A percentile compares a stretch with the other conserved stretches of the same genome.
Evolutionary conservation across 1,140 invertebrate species (phyloP).

Genomic region (Diprion similis): DNA sequence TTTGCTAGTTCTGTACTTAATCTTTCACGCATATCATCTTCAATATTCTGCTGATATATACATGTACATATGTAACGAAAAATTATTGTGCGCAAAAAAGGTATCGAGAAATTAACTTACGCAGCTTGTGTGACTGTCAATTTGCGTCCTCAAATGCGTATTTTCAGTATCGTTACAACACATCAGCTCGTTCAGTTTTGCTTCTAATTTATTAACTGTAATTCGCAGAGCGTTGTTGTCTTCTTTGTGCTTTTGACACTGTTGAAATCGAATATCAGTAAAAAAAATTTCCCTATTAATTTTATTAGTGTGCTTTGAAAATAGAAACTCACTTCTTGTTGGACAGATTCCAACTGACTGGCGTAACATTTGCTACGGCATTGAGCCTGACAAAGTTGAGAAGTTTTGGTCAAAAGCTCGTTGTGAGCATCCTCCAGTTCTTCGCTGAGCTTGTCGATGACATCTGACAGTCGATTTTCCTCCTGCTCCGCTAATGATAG

Average conservation of each 20-base stretch:
- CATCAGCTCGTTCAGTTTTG: not conserved
- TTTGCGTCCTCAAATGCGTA: not conserved
- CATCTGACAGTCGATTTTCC: constrained; percentile 26
- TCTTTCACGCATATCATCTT: not conserved
- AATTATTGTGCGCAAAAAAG: too few species aligned
- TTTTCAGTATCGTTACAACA: not conserved
- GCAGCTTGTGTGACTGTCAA: not conserved
- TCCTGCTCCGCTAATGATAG: constrained; percentile 32
- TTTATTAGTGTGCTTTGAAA: too few species aligned
- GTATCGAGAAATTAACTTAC: not conserved
- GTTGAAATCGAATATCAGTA: not conserved
- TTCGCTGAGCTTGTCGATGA: constrained; percentile 33
- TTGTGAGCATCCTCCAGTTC: constrained; percentile 36
- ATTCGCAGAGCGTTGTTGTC: not conserved
- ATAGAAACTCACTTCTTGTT: constrained; percentile 29
- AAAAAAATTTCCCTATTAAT: too few species aligned
- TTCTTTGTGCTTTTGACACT: not conserved
- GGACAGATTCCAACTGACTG: constrained; percentile 33
- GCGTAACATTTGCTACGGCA: constrained; percentile 29
- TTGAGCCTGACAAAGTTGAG: constrained; percentile 32
- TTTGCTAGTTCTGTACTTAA: not conserved
- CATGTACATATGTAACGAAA: not conserved
- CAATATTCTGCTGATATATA: not conserved
- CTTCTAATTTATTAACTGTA: not conserved
- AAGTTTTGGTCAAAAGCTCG: constrained; percentile 32